phyloP scores from a whole-genome alignment of 2,888 invertebrate species.

The Carcina quercana region DNA sequence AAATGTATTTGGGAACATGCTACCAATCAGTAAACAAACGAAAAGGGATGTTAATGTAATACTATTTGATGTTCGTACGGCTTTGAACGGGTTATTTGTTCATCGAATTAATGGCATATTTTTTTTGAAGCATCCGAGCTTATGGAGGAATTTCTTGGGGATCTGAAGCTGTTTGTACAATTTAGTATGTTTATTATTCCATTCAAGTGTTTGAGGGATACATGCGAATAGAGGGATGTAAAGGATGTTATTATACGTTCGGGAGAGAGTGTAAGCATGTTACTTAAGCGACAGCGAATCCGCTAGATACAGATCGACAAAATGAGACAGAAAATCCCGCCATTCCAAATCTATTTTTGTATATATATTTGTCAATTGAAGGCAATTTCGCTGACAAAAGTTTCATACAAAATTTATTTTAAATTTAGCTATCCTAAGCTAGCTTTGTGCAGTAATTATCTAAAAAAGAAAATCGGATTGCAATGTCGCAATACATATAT shows the following conservation, averaged over 20 bases:
- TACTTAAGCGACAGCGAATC: too few relatives aligned
- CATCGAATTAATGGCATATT: constrained; percentile 36
- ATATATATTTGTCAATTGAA: too few relatives aligned
- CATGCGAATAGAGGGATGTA: constrained; percentile 27
- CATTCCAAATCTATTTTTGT: too few relatives aligned
- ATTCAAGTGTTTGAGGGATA: constrained; percentile 23
- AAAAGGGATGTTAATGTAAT: constrained; percentile 48
- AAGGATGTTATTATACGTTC: too few relatives aligned
- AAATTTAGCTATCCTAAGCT: too few relatives aligned
- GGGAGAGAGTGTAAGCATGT: constrained; percentile 8
- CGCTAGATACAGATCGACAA: too few relatives aligned
- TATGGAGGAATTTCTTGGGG: constrained; percentile 22
- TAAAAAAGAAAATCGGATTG: too few relatives aligned
- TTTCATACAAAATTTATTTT: too few relatives aligned
- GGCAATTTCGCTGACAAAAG: too few relatives aligned
- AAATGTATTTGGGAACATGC: constrained; percentile 45
- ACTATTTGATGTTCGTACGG: constrained; percentile 57
- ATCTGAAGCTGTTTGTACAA: constrained; percentile 38
- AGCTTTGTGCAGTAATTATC: too few relatives aligned
- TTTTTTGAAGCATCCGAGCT: constrained; percentile 27
- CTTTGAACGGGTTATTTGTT: constrained; percentile 41
- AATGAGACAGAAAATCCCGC: too few relatives aligned
- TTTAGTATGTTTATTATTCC: constrained; percentile 43
- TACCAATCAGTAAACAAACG: constrained; percentile 32
- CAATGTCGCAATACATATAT: too few relatives aligned